Conservation (phyloP, 1,140 invertebrate genomes). For the Tetranychus urticae region DNA sequence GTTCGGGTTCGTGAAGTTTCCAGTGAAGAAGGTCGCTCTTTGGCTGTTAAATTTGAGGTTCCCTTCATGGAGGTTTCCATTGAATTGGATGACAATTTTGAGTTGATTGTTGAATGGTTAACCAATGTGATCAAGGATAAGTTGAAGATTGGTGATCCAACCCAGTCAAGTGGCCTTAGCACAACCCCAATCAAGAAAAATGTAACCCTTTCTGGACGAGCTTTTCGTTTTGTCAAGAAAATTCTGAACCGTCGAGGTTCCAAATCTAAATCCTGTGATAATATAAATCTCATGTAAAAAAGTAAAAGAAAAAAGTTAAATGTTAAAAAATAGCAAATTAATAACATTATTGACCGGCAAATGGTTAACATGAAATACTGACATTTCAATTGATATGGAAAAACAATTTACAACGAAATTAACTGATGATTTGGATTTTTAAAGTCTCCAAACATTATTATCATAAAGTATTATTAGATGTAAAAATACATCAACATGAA, state of each 20-base stretch:
- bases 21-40: constrained; percentile 60
- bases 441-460: too few relatives aligned
- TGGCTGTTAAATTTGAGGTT: constrained; percentile 65
- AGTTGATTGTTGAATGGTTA: not conserved
- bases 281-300: not conserved
- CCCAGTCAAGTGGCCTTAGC: not conserved
- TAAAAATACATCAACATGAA: too few relatives aligned
- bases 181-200: not conserved
- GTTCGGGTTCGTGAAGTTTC: constrained; percentile 58
- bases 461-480: too few relatives aligned
- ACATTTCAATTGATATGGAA: too few relatives aligned
- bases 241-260: not conserved
- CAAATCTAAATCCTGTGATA: not conserved
- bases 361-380: too few relatives aligned
- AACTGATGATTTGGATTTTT: too few relatives aligned
- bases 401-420: too few relatives aligned
- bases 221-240: not conserved
- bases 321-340: too few relatives aligned
- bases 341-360: too few relatives aligned
- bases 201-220: not conserved
- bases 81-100: not conserved
- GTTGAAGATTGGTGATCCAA: not conserved
- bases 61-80: constrained; percentile 79
- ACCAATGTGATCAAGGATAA: not conserved
- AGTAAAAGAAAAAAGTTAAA: too few relatives aligned